A percentile compares a stretch with the other conserved stretches of the same genome.
Evolutionary conservation across 2,113 vertebrate genomes (phyloP).

Genomic region (Dryoscopus gambensis): DNA sequence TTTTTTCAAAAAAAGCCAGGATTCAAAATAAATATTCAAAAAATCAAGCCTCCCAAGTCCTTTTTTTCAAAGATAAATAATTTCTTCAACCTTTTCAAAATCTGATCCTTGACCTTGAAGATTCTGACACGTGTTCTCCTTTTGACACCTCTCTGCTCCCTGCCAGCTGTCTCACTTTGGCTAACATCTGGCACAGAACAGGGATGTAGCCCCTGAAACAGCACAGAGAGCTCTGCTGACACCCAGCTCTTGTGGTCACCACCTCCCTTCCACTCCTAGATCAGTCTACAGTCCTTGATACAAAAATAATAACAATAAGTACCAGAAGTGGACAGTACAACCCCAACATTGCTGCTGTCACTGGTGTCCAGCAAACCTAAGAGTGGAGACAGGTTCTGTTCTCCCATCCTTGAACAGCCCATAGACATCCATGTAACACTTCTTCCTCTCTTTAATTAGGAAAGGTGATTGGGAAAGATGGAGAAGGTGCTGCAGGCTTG

Average conservation of each 20-base stretch:
- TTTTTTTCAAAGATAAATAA: neutral
- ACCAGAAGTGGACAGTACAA: neutral
- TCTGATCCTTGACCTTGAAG: neutral
- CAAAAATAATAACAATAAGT: neutral
- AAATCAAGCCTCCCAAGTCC: neutral
- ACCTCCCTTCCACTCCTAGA: neutral
- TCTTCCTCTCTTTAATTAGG: neutral
- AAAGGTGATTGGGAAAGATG: neutral
- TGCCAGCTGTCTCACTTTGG: neutral
- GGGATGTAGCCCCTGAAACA: neutral
- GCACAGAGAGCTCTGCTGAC: neutral
- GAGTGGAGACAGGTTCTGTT: neutral
- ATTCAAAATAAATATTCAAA: neutral
- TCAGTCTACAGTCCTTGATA: neutral
- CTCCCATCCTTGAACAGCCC: neutral
- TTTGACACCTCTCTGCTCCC: neutral
- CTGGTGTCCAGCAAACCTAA: neutral
- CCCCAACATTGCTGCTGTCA: neutral
- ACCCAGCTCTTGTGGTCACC: neutral
- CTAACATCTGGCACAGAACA: neutral
- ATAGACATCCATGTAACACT: neutral
- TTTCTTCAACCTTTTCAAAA: neutral
- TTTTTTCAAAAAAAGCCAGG: accelerated
- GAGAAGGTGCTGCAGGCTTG: neutral
- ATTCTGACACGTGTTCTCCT: accelerated